Base-by-base conservation (phyloP, 2,113 vertebrate species). In the Paramormyrops kingsleyae region DNA sequence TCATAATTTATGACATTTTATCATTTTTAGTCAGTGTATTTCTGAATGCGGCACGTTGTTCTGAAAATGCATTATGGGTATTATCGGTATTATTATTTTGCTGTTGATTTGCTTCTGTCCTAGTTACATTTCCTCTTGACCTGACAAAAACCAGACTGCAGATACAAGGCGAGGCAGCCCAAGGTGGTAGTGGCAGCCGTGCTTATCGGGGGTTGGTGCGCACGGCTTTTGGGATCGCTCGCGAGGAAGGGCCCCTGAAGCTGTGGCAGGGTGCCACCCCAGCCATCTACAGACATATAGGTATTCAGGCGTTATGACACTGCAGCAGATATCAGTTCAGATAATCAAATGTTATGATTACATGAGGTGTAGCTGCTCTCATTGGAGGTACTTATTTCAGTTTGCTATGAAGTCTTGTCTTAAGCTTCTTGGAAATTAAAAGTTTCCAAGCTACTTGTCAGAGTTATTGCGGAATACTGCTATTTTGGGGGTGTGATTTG, bases 101-200 rank as follows among this genome's bases (percentile, higher is more conserved):
- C 74, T 80, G 31, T 80, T 80, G 74, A 84, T 46, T 84, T 84
- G 39, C 44, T 47, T 84, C 24, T 84, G 24, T 53, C 15, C 88
- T 93, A 97, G 97, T 96, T 89, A 98, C 97, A 0, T 98, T 97
- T 91, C 97, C 97, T 12, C 94, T 97, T 27, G 97, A 98, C 89
- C 96, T 98, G 83, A 97, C 96, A 0, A 97, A 98, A 94, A 97
- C 97, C 27, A 95, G 97, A 62, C 96, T 98, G 88, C 97, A 98
- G 90, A 94, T 97, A 87, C 97, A 98, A 94, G 97, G 97, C 46
- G 97, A 98, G 94, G 94, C 94, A 19, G 96, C 95, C 0, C 74
- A 89, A 0, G 80, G 50, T 0, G 7, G 35, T 0, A 56, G 84
- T 6, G 89, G 3, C 19, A 52, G 39, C 0, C 56, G 13, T 0